phyloP scores from a whole-genome alignment of 2,113 vertebrate genomes.

The Ornithorhynchus anatinus region DNA sequence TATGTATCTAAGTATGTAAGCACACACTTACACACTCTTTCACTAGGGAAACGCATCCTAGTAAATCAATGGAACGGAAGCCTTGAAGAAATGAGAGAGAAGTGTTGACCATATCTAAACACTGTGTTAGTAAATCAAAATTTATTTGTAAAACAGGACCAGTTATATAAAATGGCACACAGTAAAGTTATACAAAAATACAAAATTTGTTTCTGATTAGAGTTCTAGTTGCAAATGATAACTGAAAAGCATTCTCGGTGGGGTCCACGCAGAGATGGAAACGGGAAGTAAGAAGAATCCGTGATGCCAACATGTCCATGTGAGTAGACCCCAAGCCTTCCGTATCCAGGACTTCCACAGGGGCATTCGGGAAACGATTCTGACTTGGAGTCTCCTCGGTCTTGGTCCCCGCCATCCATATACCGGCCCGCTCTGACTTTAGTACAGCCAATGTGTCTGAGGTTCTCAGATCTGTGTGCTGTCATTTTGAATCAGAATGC shows the following conservation, averaged over 20 bases:
- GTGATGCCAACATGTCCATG: constrained; percentile 54
- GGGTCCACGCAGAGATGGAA: constrained; percentile 55
- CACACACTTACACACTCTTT: constrained; percentile 28
- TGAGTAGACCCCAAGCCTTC: constrained; percentile 59
- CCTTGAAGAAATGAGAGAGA: constrained; percentile 72
- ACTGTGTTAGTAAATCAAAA: constrained; percentile 74
- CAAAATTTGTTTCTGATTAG: constrained; percentile 76
- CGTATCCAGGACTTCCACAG: constrained; percentile 52
- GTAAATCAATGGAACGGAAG: constrained; percentile 57
- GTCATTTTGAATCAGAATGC: constrained; percentile 11
- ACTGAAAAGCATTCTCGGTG: constrained; percentile 67
- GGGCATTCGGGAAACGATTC: constrained; percentile 39
- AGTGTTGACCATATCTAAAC: constrained; percentile 66
- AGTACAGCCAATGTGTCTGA: constrained; percentile 1
- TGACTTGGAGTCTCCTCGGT: constrained; percentile 41
- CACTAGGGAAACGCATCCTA: constrained; percentile 47
- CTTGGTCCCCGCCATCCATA: constrained; percentile 50
- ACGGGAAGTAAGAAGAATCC: constrained; percentile 46
- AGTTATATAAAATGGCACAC: constrained; percentile 81
- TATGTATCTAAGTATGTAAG: not conserved
- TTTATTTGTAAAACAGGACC: constrained; percentile 77
- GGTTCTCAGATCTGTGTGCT: constrained; percentile 28
- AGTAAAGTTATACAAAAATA: constrained; percentile 82
- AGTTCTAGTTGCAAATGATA: constrained; percentile 69
- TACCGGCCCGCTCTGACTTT: constrained; percentile 36